Percentiles rank a stretch among this genome's conserved stretches.
phyloP scores from a whole-genome alignment of 2,113 vertebrate genomes.

The Rhinolophus sinicus region DNA sequence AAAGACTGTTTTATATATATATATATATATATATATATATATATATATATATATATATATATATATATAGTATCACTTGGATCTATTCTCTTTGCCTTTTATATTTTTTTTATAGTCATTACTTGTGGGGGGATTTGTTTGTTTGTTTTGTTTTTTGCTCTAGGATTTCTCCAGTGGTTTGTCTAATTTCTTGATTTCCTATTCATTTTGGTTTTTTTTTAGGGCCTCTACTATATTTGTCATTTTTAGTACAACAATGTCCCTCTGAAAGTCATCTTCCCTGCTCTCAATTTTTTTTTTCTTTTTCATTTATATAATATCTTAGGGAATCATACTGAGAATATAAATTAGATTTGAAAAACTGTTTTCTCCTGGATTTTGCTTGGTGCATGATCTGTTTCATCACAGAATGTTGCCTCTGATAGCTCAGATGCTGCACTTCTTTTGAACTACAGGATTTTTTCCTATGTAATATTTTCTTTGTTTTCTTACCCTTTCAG shows the following conservation, averaged over 20 bases:
- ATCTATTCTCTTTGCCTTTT: neutral
- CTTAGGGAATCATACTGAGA: conserved; percentile 35
- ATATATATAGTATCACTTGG: neutral
- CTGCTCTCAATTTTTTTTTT: neutral
- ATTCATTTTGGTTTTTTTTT: neutral
- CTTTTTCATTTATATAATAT: conserved; percentile 61
- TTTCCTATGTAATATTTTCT: neutral
- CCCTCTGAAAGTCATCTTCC: conserved; percentile 36
- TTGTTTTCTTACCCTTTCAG: conserved; percentile 1
- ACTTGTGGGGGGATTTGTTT: neutral
- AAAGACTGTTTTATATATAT: neutral
- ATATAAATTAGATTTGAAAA: conserved; percentile 53
- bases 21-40: neutral
- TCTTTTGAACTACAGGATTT: neutral
- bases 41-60: neutral
- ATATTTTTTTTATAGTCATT: conserved; percentile 32
- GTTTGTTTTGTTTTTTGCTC: neutral
- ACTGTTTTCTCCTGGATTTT: neutral
- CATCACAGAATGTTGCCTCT: neutral
- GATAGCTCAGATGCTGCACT: neutral
- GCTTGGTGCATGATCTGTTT: neutral
- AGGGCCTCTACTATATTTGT: neutral
- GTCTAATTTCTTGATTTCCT: conserved; percentile 46
- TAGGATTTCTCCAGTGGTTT: neutral
- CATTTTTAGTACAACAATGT: conserved; percentile 53